Percentiles rank a stretch among this genome's conserved stretches.
Conservation (phyloP, 2,113 vertebrate genomes). For the Felis chaus region DNA sequence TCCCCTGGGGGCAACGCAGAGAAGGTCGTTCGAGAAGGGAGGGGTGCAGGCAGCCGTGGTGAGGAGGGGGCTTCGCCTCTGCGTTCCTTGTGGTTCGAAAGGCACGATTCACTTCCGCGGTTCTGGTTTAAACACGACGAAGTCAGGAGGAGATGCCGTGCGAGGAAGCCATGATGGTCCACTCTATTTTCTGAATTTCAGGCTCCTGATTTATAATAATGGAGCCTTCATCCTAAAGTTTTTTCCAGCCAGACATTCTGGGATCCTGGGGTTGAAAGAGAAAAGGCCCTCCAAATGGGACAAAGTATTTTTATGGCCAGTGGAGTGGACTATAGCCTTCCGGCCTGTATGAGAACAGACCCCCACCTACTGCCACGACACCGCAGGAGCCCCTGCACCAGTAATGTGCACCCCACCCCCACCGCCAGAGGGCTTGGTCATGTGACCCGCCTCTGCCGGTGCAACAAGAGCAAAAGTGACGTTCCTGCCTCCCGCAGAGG, state of each 20-base stretch:
- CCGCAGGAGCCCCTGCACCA: neutral
- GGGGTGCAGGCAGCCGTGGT: rapidly evolving
- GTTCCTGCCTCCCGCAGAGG: neutral
- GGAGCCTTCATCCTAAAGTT: neutral
- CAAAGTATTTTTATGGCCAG: neutral
- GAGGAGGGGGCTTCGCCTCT: too few species aligned
- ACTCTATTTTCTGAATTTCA: neutral
- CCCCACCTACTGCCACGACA: neutral
- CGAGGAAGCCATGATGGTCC: neutral
- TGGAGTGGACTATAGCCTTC: too few species aligned
- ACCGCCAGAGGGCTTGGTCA: rapidly evolving
- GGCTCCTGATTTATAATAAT: neutral
- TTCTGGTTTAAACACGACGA: neutral
- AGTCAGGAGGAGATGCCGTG: neutral
- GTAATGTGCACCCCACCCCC: too few species aligned
- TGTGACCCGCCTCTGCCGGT: neutral
- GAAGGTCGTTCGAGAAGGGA: too few species aligned
- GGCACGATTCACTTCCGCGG: neutral
- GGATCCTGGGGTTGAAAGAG: neutral
- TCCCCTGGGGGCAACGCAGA: neutral
- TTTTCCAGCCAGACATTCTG: neutral
- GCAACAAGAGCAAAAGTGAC: neutral
- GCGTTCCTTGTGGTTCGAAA: neutral
- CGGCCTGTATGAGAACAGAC: neutral
- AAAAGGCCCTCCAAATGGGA: neutral